Evolutionary conservation across 2,888 invertebrate species (phyloP).

Genomic region (Lypha dubia): DNA sequence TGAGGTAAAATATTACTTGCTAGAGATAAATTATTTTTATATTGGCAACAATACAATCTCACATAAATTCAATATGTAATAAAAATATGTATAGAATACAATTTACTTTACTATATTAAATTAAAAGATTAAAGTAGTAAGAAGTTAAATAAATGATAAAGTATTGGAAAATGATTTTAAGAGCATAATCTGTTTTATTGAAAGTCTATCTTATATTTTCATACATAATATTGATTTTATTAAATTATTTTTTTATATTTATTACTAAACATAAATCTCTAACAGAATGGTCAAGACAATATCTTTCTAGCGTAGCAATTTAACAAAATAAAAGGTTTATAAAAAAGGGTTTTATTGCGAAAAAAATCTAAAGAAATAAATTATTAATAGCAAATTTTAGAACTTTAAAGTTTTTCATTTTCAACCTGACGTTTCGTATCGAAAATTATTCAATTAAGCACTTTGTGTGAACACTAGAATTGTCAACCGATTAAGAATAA

Average conservation of each 20-base stretch:
- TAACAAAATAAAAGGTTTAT: too few species aligned
- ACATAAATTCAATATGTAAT: background rate
- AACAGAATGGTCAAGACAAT: background rate
- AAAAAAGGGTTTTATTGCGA: too few species aligned
- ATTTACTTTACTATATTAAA: slow-evolving; percentile 44
- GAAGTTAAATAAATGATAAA: slow-evolving; percentile 15
- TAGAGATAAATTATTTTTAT: slow-evolving; percentile 60
- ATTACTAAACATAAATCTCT: background rate
- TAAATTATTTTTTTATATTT: background rate
- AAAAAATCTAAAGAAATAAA: too few species aligned
- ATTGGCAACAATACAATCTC: slow-evolving; percentile 52
- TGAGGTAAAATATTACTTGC: slow-evolving; percentile 56
- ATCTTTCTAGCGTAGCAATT: too few species aligned
- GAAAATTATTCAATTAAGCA: too few species aligned
- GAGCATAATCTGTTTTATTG: slow-evolving; percentile 1
- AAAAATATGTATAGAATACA: background rate
- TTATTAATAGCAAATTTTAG: too few species aligned
- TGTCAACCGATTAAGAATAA: too few species aligned
- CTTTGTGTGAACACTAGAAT: too few species aligned
- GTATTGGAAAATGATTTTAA: background rate
- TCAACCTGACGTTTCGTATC: too few species aligned
- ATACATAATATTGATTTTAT: background rate
- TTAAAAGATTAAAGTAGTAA: slow-evolving; percentile 56
- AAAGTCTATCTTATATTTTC: background rate
- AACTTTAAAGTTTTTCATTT: too few species aligned